These are phyloP conservation scores for Naso thynnoides DNA, from an alignment of 2,797 vertebrate genomes.

Conservation along the genomic window DNA sequence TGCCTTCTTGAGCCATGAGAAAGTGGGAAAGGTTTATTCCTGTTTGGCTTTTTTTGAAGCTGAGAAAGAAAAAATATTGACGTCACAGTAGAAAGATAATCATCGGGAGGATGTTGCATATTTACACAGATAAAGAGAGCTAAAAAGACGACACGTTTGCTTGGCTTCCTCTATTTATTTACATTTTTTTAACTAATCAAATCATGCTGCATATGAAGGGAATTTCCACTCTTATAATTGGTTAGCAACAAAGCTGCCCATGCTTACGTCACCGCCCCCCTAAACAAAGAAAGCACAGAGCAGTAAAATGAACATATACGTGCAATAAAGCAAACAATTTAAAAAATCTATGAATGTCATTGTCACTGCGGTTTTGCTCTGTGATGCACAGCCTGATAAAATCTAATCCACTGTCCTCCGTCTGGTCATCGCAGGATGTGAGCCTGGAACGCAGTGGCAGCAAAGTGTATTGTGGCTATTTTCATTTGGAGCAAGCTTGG, in stretches of 20 bases:
- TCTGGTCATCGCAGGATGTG: slow-evolving; percentile 40
- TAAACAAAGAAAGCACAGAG: slow-evolving; percentile 1
- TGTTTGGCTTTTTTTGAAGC: slow-evolving; percentile 1
- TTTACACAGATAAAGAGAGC: neutral
- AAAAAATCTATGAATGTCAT: slow-evolving; percentile 10
- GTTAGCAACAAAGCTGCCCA: neutral
- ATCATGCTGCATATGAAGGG: slow-evolving; percentile 1
- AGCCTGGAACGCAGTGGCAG: slow-evolving; percentile 51
- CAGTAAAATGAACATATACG: neutral
- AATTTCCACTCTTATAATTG: neutral
- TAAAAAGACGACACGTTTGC: neutral
- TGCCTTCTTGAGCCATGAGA: slow-evolving; percentile 7
- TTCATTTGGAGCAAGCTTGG: slow-evolving; percentile 60
- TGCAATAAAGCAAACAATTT: slow-evolving; percentile 10
- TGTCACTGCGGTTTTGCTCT: slow-evolving; percentile 3
- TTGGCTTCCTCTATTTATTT: too few relatives aligned
- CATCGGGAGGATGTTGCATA: neutral
- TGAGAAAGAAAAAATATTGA: neutral
- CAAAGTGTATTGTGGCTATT: slow-evolving; percentile 54
- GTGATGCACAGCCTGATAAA: slow-evolving; percentile 13
- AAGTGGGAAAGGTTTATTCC: neutral
- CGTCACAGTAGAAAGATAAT: neutral
- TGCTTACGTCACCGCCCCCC: neutral
- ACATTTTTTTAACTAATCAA: neutral
- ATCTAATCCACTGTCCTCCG: slow-evolving; percentile 27